These are phyloP conservation scores for Atta cephalotes DNA, from an alignment of 1,140 invertebrate genomes.

Conservation along the genomic window DNA sequence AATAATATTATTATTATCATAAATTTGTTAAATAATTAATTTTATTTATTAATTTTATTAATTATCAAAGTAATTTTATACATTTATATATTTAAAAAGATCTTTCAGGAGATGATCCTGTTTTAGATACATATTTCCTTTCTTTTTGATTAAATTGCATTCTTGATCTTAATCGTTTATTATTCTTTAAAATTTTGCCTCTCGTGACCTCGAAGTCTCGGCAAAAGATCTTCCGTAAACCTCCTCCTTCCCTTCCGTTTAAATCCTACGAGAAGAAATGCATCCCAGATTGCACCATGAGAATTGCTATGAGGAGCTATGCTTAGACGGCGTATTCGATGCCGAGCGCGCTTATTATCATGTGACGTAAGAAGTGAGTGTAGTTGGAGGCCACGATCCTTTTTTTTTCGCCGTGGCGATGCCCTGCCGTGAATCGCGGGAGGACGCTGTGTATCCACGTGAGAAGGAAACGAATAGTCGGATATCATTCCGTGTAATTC, in stretches of 20 bases:
- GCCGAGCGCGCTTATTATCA: conserved; percentile 59
- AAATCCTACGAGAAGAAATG: conserved; percentile 32
- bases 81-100: neutral
- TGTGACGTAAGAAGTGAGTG: conserved; percentile 71
- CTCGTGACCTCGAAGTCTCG: conserved; percentile 19
- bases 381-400: conserved; percentile 55
- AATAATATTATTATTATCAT: neutral
- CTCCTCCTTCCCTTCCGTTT: neutral
- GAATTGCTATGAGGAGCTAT: conserved; percentile 22
- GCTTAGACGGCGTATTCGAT: conserved; percentile 49
- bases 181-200: conserved; percentile 27
- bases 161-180: neutral
- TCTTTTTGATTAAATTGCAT: neutral
- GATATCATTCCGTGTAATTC: neutral
- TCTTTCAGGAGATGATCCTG: neutral
- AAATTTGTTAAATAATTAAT: neutral
- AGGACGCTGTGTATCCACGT: conserved; percentile 29
- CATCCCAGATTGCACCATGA: conserved; percentile 32
- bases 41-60: neutral
- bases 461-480: neutral
- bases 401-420: conserved; percentile 38
- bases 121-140: neutral
- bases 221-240: conserved; percentile 8
- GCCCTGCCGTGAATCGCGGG: conserved; percentile 27
- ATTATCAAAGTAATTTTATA: neutral